These are phyloP conservation scores for Sus cebifrons DNA, from an alignment of 2,797 vertebrate species.

Conservation along the genomic window DNA sequence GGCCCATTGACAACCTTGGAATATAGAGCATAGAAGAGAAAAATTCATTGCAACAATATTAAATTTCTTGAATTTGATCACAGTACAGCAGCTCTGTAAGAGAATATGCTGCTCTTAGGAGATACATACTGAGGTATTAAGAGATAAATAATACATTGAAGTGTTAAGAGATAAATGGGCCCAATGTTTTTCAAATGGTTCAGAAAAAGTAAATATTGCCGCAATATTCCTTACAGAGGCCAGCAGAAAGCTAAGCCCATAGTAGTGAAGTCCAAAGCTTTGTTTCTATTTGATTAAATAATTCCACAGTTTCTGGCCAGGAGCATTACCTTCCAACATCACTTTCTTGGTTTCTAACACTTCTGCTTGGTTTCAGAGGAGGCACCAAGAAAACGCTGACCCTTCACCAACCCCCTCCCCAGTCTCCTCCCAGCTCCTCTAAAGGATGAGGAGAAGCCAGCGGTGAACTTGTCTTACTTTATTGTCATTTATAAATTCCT, in stretches of 20 bases:
- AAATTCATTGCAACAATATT: background rate
- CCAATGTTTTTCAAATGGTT: background rate
- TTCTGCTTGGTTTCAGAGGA: constrained; percentile 33
- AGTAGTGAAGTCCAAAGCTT: background rate
- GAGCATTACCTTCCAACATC: constrained; percentile 21
- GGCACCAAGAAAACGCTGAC: background rate
- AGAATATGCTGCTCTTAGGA: constrained; percentile 22
- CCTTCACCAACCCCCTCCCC: background rate
- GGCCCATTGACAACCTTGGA: background rate
- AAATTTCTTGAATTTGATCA: background rate
- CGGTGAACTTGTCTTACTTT: background rate
- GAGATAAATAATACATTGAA: background rate
- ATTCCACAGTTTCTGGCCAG: constrained; percentile 12
- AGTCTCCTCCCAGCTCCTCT: background rate
- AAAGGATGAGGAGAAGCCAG: background rate
- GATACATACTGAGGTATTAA: background rate
- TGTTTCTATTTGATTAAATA: constrained; percentile 28
- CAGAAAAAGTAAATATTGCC: background rate
- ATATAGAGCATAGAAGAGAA: background rate
- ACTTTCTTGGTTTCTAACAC: constrained; percentile 33
- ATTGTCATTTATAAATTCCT: background rate
- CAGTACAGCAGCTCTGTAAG: background rate
- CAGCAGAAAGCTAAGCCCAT: background rate
- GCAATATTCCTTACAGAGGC: background rate
- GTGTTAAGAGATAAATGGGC: background rate